phyloP scores from a whole-genome alignment of 1,140 invertebrate species.

The Holcopasites calliopsidis region DNA sequence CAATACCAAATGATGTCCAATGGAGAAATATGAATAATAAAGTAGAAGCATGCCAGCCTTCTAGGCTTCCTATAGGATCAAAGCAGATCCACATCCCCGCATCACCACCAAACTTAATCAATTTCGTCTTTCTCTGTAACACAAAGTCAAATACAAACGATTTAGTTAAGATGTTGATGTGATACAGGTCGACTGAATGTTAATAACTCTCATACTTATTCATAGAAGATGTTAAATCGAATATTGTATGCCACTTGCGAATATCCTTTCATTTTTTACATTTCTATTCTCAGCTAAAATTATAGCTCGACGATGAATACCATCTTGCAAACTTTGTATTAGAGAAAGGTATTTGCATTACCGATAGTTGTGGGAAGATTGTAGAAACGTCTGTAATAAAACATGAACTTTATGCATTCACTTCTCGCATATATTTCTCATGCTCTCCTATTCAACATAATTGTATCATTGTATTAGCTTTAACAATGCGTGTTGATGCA shows the following conservation, averaged over 20 bases:
- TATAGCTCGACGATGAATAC: constrained; percentile 56
- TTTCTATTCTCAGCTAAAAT: constrained; percentile 66
- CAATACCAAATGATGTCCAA: constrained; percentile 66
- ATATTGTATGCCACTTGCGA: constrained; percentile 35
- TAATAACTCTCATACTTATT: constrained; percentile 48
- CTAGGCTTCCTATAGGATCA: constrained; percentile 73
- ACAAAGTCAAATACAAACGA: background rate
- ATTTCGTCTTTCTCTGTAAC: constrained; percentile 59
- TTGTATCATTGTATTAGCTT: background rate
- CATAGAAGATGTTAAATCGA: constrained; percentile 46
- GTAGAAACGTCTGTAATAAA: constrained; percentile 60
- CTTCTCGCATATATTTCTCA: background rate
- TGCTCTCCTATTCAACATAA: background rate
- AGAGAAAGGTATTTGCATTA: constrained; percentile 60
- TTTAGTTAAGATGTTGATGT: background rate
- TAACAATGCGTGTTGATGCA: background rate
- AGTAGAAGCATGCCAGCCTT: constrained; percentile 71
- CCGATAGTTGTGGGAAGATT: constrained; percentile 57
- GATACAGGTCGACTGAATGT: too few species aligned
- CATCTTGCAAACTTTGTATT: constrained; percentile 52
- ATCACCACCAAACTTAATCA: constrained; percentile 70
- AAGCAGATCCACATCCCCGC: constrained; percentile 79
- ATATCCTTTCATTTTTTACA: constrained; percentile 42
- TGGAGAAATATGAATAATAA: constrained; percentile 69
- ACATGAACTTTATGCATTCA: background rate